Base-by-base conservation (phyloP, 2,797 vertebrate genomes). In the Esox lucius region DNA sequence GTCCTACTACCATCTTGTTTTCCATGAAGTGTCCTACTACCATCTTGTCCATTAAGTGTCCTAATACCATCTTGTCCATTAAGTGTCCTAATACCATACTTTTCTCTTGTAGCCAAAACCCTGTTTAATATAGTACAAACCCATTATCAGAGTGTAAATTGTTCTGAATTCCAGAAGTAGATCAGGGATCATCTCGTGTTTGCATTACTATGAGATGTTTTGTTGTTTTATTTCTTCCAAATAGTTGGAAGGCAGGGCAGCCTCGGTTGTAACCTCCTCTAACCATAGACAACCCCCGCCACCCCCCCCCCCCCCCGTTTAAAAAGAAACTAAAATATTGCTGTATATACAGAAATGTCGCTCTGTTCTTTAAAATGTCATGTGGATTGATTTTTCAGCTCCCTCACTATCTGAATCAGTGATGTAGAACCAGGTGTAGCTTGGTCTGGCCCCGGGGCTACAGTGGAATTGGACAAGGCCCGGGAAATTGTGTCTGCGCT, bases 391-490 rank as follows among this genome's bases (percentile, higher is more conserved):
- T 94, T 94, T 91, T 92, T 91, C 91, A 89, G 80, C 80, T 83
- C 86, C 90, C 93, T 95, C 94, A 93, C 93, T 94, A 93, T 95
- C 94, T 94, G 95, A 95, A 95, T 95, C 94, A 95, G 93, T 87
- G 86, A 91, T 94, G 93, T 93, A 93, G 93, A 94, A 94, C 92
- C 92, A 94, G 92, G 88, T 94, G 93, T 94, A 90, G 91, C 93
- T 91, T 88, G 89, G 91, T 88, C 89, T 84, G 87, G 90, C 92
- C 93, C 90, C 88, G 87, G 76, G 92, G 93, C 91, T 92, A 94
- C 89, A 92, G 80, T 91, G 90, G 93, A 94, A 94, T 95, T 95
- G 94, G 91, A 95, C 94, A 95, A 93, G 94, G 91, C 88, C 90
- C 80, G 85, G 90, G 89, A 94, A 95, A 95, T 93, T 94, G 94